phyloP scores from a whole-genome alignment of 2,113 vertebrate genomes.

The Acrocephalus kingi region DNA sequence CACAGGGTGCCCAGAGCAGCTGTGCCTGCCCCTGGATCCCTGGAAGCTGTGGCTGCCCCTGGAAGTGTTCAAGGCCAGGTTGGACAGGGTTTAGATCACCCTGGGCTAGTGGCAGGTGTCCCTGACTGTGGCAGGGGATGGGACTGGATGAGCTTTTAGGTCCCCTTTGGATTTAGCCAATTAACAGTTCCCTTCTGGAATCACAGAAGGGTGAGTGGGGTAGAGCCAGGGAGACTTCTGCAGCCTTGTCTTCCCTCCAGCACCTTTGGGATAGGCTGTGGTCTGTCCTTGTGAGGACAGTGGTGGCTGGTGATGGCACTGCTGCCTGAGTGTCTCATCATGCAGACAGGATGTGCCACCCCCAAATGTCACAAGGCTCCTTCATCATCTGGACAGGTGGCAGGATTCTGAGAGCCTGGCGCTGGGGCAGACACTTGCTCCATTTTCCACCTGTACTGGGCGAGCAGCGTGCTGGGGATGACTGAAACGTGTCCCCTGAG shows the following conservation, averaged over 20 bases:
- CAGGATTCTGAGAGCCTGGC: background rate
- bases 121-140: accelerated
- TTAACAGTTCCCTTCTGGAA: background rate
- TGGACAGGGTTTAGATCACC: background rate
- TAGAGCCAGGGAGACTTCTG: background rate
- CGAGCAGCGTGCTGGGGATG: too few relatives aligned
- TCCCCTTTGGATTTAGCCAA: background rate
- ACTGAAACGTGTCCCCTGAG: accelerated
- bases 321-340: background rate
- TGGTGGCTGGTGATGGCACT: background rate
- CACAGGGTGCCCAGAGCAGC: background rate
- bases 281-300: background rate
- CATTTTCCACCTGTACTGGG: background rate
- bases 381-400: background rate
- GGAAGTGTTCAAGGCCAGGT: accelerated
- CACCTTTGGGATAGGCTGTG: background rate
- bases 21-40: background rate
- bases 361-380: background rate
- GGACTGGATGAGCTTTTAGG: accelerated
- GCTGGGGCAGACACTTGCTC: accelerated
- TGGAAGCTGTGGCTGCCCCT: background rate
- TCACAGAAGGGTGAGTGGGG: background rate
- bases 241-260: background rate
- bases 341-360: background rate
- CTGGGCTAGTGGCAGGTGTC: accelerated